These are phyloP conservation scores for Hybognathus amarus DNA, from an alignment of 2,797 vertebrate genomes.

Conservation along the genomic window DNA sequence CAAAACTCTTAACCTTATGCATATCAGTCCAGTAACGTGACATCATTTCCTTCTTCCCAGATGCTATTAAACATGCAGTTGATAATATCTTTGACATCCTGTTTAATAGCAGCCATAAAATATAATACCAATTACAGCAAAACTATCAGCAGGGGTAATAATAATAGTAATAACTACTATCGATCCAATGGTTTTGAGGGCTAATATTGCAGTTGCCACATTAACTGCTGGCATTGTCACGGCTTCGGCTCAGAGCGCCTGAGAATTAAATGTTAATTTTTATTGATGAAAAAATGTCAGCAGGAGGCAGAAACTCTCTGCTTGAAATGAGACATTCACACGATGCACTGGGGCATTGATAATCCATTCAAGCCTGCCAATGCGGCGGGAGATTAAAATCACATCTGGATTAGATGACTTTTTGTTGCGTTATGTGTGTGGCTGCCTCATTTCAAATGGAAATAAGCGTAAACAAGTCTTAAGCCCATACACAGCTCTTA, in stretches of 20 bases:
- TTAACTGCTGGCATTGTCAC: constrained; percentile 33
- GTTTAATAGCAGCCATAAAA: constrained; percentile 45
- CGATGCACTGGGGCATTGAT: constrained; percentile 49
- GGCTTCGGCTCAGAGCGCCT: constrained; percentile 26
- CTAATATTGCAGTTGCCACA: constrained; percentile 51
- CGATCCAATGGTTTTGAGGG: constrained; percentile 51
- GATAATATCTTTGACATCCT: constrained; percentile 44
- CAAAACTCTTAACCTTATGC: not conserved
- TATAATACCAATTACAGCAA: constrained; percentile 49
- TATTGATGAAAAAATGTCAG: constrained; percentile 58
- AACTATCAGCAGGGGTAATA: constrained; percentile 46
- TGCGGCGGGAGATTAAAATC: constrained; percentile 52
- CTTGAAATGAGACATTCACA: constrained; percentile 43
- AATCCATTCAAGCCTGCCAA: constrained; percentile 47
- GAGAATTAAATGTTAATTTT: constrained; percentile 58
- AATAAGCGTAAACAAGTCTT: constrained; percentile 24
- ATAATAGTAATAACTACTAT: constrained; percentile 59
- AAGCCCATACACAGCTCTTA: constrained; percentile 18
- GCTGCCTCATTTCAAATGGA: constrained; percentile 26
- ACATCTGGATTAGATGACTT: constrained; percentile 45
- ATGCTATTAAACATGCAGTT: constrained; percentile 35
- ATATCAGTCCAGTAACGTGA: constrained; percentile 19
- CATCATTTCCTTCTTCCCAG: not conserved
- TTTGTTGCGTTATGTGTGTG: constrained; percentile 27
- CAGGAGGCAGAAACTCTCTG: constrained; percentile 45